Base-by-base conservation (phyloP, 2,113 vertebrate genomes). In the Equus quagga region DNA sequence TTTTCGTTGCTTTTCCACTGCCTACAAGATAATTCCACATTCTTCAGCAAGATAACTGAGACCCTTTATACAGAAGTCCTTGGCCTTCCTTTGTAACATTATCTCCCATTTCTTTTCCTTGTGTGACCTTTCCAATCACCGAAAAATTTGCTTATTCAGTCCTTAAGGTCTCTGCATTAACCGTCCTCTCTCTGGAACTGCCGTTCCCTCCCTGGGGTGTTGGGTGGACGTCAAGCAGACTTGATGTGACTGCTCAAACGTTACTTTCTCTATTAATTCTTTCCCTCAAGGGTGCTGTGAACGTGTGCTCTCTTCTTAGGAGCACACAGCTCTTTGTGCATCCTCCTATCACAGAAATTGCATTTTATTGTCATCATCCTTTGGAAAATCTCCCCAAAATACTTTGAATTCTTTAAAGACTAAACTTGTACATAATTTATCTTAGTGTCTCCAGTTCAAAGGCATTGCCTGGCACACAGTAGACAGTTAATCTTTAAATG, bases 241-340 rank as follows among this genome's bases (percentile, higher is more conserved):
- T 56, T 78, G 24, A 64, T 19, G 18, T 44, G 8, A 62, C 13
- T 56, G 33, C 10, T 26, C 46, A 85, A 17, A 49, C 36, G 33
- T 60, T 51, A 75, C 14, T 23, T 36, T 94, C 19, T 64, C 36
- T 73, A 33, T 23, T 60, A n/a, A 26, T 49, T 28, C 14, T 28
- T 56, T 56, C 41, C 19, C 11, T 17, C 4, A 49, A 21, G 21
- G 24, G n/a, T 36, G 36, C 15, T 36, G 44, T 36, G 7, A 23
- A 54, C 18, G 21, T 0, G 1, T 46, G 14, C 5, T n/a, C 26
- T 70, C 28, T 18, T 6, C 28, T 58, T 8, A 51, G 26, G 18
- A 0, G 44, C 14, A 6, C 69, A 60, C 0, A 79, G 2, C 1
- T 12, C 58, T 6, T 9, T 11, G 2, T 1, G 14, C 10, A 31